phyloP scores from a whole-genome alignment of 2,113 vertebrate species.

The Tachycineta bicolor region DNA sequence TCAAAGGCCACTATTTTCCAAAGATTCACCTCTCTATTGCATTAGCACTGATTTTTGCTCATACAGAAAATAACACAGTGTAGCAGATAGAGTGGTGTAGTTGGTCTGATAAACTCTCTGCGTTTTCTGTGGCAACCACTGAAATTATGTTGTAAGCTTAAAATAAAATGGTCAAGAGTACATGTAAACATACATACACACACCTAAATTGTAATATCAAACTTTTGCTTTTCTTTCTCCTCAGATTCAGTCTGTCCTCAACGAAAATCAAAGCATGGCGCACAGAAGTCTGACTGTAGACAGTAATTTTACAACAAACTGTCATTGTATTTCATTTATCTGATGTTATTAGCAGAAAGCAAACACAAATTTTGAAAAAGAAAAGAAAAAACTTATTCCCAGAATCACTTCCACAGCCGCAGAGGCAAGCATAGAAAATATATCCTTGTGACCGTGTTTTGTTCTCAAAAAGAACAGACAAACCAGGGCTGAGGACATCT shows the following conservation, averaged over 20 bases:
- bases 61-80: neutral
- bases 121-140: accelerated
- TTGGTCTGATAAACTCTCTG: neutral
- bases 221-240: neutral
- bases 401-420: neutral
- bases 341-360: neutral
- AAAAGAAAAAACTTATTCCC: neutral
- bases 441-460: neutral
- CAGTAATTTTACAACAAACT: neutral
- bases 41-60: neutral
- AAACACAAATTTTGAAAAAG: neutral
- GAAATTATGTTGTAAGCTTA: neutral
- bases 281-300: neutral
- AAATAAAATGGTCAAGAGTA: neutral
- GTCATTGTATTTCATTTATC: neutral
- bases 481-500: neutral
- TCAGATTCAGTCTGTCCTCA: neutral
- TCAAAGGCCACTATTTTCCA: neutral
- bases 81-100: neutral
- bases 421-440: neutral
- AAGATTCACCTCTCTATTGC: neutral
- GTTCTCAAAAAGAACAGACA: neutral
- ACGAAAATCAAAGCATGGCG: neutral
- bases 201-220: neutral
- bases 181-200: neutral